phyloP scores from a whole-genome alignment of 2,113 vertebrate species.

The Aptenodytes patagonicus region DNA sequence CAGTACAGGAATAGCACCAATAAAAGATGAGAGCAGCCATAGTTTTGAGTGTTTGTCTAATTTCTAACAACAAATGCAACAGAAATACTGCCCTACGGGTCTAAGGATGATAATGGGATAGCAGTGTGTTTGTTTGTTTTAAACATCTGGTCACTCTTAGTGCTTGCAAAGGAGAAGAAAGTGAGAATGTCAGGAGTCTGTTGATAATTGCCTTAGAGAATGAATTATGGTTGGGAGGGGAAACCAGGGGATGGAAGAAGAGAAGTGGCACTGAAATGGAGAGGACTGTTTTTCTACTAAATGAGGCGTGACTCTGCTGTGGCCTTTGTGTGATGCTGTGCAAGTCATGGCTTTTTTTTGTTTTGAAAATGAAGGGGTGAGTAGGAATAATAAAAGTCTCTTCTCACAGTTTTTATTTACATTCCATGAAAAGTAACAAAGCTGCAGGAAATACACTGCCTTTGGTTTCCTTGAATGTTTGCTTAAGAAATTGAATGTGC shows the following conservation, averaged over 20 bases:
- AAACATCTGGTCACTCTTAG: not conserved
- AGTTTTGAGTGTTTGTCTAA: not conserved
- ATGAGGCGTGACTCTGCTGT: not conserved
- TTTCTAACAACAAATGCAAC: not conserved
- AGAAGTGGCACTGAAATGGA: not conserved
- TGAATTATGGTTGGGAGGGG: not conserved
- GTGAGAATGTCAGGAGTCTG: not conserved
- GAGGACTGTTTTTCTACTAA: not conserved
- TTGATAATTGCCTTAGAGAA: not conserved
- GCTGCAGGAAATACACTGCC: not conserved
- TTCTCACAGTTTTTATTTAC: not conserved
- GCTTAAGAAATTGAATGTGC: not conserved
- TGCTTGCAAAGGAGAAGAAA: not conserved
- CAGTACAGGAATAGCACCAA: not conserved
- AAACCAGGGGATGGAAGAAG: not conserved
- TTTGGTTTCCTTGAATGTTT: constrained; percentile 4
- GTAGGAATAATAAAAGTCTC: not conserved
- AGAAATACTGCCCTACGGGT: not conserved
- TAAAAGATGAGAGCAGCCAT: not conserved
- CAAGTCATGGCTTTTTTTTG: not conserved
- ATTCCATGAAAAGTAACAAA: not conserved
- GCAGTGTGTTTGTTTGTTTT: not conserved
- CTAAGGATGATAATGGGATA: not conserved
- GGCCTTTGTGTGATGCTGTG: not conserved
- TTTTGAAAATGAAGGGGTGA: not conserved